Base-by-base conservation (phyloP, 2,797 vertebrate species). In the Chaenodraco wilsoni region DNA sequence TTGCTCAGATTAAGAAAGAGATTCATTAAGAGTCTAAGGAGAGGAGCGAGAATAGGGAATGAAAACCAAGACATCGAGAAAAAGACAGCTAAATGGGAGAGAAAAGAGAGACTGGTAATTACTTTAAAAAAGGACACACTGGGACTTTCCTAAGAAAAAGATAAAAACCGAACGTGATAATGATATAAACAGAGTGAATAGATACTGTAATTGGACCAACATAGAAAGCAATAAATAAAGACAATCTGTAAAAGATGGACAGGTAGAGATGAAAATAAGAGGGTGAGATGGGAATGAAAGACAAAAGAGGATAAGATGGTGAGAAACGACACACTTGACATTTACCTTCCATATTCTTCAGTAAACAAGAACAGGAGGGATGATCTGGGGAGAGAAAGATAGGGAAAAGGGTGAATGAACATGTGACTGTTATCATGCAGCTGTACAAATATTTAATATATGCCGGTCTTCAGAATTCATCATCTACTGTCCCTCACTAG, bases 301-400 rank as follows among this genome's bases (percentile, higher is more conserved):
- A 58, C 10, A 1, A 31, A 23, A 52, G 23, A 43, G 27, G 44
- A 44, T 46, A 59, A 69, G 55, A 65, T 31, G 17, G 65, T 23
- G 55, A 80, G 63, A 73, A 76, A 63, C 52, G 56, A 70, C 58
- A 71, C 56, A 27, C 72, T 68, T 88, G 89, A 93, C 90, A 92
- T 91, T 92, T 91, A 90, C 86, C 77, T 91, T 90, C 80, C 71
- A 88, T 90, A 90, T 85, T 80, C 89, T 83, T 91, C 83, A 72
- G 87, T 90, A 88, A 90, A 92, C 84, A 91, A 65, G 78, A 79
- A 73, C 31, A 72, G 44, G 48, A 63, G 52, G 64, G 62, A 80
- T 74, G 65, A 70, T 69, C 44, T 66, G 64, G 21, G 63, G 64
- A 71, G 72, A 59, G 57, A 57, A 59, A 49, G 45, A 61, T 8